These are phyloP conservation scores for Papilio polyxenes DNA, from an alignment of 1,140 invertebrate genomes.

Conservation along the genomic window DNA sequence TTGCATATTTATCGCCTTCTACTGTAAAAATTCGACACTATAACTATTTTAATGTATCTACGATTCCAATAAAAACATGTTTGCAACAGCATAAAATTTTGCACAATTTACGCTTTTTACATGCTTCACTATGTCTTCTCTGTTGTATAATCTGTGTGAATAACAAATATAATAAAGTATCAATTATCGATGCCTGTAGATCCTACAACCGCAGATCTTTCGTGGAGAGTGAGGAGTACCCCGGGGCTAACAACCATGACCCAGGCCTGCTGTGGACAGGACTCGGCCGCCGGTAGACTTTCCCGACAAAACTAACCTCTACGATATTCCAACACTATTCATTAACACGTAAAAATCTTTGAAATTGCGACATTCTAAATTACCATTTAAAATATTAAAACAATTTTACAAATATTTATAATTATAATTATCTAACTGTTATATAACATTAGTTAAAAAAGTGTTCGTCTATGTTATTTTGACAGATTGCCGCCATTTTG, in stretches of 20 bases:
- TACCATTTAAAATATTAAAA: constrained; percentile 15
- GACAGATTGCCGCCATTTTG: constrained; percentile 36
- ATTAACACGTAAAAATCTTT: neutral
- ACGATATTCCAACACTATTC: constrained; percentile 23
- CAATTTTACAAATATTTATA: neutral
- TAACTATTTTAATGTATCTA: too few relatives aligned
- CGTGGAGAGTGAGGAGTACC: constrained; percentile 69
- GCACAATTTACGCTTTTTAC: too few relatives aligned
- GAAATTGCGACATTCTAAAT: constrained; percentile 35
- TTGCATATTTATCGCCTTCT: too few relatives aligned
- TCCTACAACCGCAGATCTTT: constrained; percentile 79
- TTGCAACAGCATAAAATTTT: too few relatives aligned
- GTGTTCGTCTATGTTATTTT: constrained; percentile 3
- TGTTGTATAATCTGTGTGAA: neutral
- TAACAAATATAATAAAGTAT: neutral
- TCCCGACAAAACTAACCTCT: constrained; percentile 32
- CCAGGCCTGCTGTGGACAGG: constrained; percentile 76
- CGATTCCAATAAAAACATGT: too few relatives aligned
- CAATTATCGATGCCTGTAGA: constrained; percentile 73
- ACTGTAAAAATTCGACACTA: too few relatives aligned
- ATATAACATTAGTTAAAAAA: neutral
- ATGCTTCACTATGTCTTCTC: neutral
- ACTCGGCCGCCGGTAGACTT: constrained; percentile 68
- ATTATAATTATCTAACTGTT: neutral
- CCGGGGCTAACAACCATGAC: constrained; percentile 73